Base-by-base conservation (phyloP, 2,888 invertebrate species). In the Entomobrya multifasciata region DNA sequence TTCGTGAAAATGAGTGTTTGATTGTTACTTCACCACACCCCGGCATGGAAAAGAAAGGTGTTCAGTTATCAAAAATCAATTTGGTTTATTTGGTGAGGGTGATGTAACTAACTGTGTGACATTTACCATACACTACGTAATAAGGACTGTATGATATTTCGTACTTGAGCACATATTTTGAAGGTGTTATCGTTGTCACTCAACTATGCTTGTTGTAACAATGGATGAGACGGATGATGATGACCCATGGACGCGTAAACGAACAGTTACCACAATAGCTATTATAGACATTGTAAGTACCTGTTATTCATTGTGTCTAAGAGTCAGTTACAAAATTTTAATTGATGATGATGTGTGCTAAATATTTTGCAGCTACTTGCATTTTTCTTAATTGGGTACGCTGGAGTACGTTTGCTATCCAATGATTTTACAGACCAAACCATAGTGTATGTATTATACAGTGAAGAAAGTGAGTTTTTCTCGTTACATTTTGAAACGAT, bases 161-260 rank as follows among this genome's bases (percentile, higher is more conserved):
- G n/a, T n/a, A n/a, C n/a, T n/a, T n/a, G n/a, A n/a, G n/a, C n/a
- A n/a, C n/a, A n/a, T n/a, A n/a, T n/a, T n/a, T n/a, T n/a, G n/a
- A n/a, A n/a, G n/a, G n/a, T n/a, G n/a, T n/a, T n/a, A n/a, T n/a
- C n/a, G n/a, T n/a, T n/a, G n/a, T n/a, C n/a, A n/a, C n/a, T n/a
- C n/a, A n/a, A n/a, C n/a, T n/a, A n/a, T n/a, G n/a, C n/a, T n/a
- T n/a, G n/a, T n/a, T n/a, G n/a, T n/a, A n/a, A n/a, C n/a, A n/a
- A n/a, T n/a, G n/a, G n/a, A n/a, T n/a, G 87, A 84, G 17, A 0
- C 76, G 25, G 0, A 70, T 13, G 44, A 77, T 5, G 74, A 88
- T 11, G 90, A 90, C 81, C 90, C 90, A 17, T 90, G 88, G 88
- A 85, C 87, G 15, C 76, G 89, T 47, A 86, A 89, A 70, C 87